Evolutionary conservation across 53 echinoderm and acorn worm genomes (phyloP).

Genomic region (Apostichopus leukothele): DNA sequence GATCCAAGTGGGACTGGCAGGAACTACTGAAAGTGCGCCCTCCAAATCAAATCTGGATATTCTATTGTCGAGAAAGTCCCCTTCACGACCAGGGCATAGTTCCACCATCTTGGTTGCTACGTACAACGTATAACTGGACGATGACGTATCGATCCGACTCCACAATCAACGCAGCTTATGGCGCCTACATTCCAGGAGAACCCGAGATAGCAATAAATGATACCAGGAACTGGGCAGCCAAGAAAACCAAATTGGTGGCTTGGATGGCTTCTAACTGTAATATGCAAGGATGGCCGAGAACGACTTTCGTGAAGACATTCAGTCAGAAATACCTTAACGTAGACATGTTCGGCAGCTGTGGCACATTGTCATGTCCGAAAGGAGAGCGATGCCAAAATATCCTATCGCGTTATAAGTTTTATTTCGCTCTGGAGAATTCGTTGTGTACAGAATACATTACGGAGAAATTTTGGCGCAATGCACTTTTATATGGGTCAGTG

Average conservation of each 20-base stretch:
- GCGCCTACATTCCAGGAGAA: conserved; percentile 12
- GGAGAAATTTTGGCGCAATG: conserved; percentile 77
- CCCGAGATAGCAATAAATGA: not conserved
- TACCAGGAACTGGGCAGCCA: conserved; percentile 27
- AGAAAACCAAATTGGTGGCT: conserved; percentile 57
- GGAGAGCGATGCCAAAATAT: conserved; percentile 35
- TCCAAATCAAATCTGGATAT: conserved; percentile 39
- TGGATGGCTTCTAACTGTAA: conserved; percentile 78
- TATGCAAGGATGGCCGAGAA: conserved; percentile 59
- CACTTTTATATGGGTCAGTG: conserved; percentile 51
- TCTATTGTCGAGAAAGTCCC: conserved; percentile 39
- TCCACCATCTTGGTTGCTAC: conserved; percentile 11
- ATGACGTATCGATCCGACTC: conserved; percentile 46
- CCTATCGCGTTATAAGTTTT: conserved; percentile 63
- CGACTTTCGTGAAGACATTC: conserved; percentile 54
- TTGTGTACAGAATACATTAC: conserved; percentile 71
- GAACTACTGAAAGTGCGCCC: conserved; percentile 28
- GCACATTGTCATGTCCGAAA: conserved; percentile 54
- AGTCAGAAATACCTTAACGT: conserved; percentile 50
- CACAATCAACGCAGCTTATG: not conserved
- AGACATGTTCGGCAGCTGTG: conserved; percentile 68
- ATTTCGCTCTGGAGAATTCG: conserved; percentile 71
- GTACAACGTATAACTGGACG: conserved; percentile 42
- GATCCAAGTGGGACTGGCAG: conserved; percentile 35
- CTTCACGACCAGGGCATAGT: conserved; percentile 33